A percentile compares a stretch with the other conserved stretches of the same genome.
Evolutionary conservation across 2,888 invertebrate species (phyloP).

Genomic region (Scaptomyza reducta): DNA sequence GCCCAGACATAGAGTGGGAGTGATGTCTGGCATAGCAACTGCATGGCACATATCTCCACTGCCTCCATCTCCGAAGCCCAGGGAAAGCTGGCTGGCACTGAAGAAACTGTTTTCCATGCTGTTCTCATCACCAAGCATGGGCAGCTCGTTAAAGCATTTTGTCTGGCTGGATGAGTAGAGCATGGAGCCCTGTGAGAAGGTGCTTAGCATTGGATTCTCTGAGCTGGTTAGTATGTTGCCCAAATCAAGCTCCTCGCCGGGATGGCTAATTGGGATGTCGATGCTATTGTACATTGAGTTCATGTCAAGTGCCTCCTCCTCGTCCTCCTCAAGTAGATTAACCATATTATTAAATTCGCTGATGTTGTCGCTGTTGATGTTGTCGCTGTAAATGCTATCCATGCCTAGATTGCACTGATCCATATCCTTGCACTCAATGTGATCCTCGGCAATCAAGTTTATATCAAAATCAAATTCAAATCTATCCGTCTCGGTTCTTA

Average conservation of each 20-base stretch:
- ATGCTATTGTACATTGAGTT: constrained; percentile 35
- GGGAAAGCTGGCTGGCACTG: constrained; percentile 51
- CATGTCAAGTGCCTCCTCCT: constrained; percentile 53
- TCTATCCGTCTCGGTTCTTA: constrained; percentile 69
- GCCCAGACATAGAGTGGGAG: constrained; percentile 16
- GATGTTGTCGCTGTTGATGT: constrained; percentile 36
- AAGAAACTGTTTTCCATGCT: constrained; percentile 38
- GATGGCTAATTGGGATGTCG: constrained; percentile 24
- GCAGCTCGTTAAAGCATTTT: constrained; percentile 49
- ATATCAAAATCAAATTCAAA: constrained; percentile 81
- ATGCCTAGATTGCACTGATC: constrained; percentile 60
- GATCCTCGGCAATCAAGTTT: constrained; percentile 76
- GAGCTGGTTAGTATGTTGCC: constrained; percentile 22
- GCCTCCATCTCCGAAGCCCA: constrained; percentile 47
- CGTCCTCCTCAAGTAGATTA: constrained; percentile 19
- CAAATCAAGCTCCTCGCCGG: constrained; percentile 17
- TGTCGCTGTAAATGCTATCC: constrained; percentile 40
- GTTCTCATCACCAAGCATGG: constrained; percentile 47
- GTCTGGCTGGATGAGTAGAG: constrained; percentile 31
- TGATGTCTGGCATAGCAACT: constrained; percentile 20
- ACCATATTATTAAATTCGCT: constrained; percentile 38
- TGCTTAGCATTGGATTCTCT: constrained; percentile 45
- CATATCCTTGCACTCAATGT: constrained; percentile 59
- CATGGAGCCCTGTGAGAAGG: constrained; percentile 39
- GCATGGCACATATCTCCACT: constrained; percentile 21